phyloP scores from a whole-genome alignment of 2,797 vertebrate species.

The Micrastur ruficollis region DNA sequence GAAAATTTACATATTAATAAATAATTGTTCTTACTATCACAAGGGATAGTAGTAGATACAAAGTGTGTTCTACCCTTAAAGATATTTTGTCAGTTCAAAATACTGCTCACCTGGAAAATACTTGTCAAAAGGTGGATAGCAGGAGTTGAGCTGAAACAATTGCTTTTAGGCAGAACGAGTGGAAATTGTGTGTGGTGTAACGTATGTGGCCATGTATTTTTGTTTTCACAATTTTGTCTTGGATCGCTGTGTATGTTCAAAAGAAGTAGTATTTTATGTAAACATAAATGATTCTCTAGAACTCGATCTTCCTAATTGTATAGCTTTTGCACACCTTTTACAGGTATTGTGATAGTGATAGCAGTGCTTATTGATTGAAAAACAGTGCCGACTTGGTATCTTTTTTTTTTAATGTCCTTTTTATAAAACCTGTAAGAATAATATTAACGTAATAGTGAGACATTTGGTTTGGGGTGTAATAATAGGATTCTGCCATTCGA shows the following conservation, averaged over 20 bases:
- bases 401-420: neutral
- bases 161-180: neutral
- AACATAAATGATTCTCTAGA: neutral
- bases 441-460: neutral
- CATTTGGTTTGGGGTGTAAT: neutral
- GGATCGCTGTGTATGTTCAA: neutral
- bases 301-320: neutral
- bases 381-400: neutral
- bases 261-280: neutral
- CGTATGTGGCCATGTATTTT: neutral
- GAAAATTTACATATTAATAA: neutral
- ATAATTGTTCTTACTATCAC: neutral
- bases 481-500: neutral
- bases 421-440: neutral
- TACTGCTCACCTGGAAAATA: neutral
- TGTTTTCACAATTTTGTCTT: constrained; percentile 6
- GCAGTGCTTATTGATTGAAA: neutral
- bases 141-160: neutral
- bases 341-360: neutral
- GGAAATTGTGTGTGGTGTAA: neutral
- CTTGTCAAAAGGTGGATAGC: neutral
- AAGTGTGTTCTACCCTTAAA: neutral
- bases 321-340: neutral
- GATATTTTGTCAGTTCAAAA: neutral
- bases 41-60: neutral